A percentile compares a stretch with the other conserved stretches of the same genome.
Conservation (phyloP, 2,113 vertebrate genomes). For the Serinus canaria region DNA sequence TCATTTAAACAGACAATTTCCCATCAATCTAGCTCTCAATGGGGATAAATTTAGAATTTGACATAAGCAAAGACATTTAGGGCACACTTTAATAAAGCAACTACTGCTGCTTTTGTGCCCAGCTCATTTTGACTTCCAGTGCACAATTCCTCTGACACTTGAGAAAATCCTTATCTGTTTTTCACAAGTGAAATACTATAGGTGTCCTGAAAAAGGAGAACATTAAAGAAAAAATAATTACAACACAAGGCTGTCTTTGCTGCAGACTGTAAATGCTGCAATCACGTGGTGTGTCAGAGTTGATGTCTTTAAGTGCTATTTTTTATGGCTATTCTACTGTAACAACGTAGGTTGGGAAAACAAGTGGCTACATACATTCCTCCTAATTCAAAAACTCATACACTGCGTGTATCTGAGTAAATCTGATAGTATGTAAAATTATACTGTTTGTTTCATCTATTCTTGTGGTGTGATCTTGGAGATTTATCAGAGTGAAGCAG, state of each 20-base stretch:
- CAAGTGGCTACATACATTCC: neutral
- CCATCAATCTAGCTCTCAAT: neutral
- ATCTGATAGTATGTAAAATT: neutral
- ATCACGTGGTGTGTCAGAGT: neutral
- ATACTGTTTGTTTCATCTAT: neutral
- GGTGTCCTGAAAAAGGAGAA: neutral
- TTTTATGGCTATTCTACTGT: neutral
- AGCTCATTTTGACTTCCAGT: neutral
- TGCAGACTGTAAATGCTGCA: neutral
- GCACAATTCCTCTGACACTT: neutral
- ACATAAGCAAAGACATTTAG: neutral
- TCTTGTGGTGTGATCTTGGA: neutral
- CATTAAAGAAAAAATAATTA: neutral
- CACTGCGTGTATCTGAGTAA: neutral
- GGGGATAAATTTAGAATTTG: neutral
- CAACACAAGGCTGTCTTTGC: neutral
- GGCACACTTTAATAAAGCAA: neutral
- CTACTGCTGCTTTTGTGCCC: neutral
- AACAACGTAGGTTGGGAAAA: neutral
- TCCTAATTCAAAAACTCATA: neutral
- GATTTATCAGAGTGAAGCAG: neutral
- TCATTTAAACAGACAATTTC: neutral
- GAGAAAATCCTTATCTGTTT: neutral
- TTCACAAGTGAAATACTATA: neutral
- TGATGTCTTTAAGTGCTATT: neutral